Evolutionary conservation across 2,113 vertebrate genomes (phyloP), one percentile per base, ranked within the genome.

Genomic region (Halichoeres trimaculatus): DNA sequence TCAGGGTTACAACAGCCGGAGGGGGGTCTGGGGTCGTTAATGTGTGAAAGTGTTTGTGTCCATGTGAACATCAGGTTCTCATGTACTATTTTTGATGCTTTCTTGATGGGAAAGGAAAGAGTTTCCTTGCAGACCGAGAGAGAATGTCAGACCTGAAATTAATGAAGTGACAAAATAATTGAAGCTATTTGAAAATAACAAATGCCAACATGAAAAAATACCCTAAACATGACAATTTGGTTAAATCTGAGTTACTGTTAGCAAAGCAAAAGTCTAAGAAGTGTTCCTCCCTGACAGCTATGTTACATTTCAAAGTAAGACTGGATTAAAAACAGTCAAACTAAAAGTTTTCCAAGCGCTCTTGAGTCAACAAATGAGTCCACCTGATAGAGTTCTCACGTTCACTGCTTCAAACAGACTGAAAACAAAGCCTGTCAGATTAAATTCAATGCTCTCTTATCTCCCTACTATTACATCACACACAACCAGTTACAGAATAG

Each of bases 1-100:
- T 71, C 69, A 83, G 63, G 70, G 58, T 74, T 84, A 87, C 83
- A 87, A 76, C 47, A 65, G 78, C 59, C 50, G 73, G 61, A 20
- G 17, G 57, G 26, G 78, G 78, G 52, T 71, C 48, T 43, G 40
- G 65, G 68, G 10, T n/a, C 68, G 14, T 17, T 10, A 53, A 24
- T 69, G 71, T 43, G 58, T 62, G 52, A 38, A 38, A 5, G 20
- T 14, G 58, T 55, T 56, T 9, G 8, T 58, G 45, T 80, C 60
- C 22, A 24, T 62, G 53, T 22, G 17, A 30, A 58, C 47, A 54
- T 23, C 59, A 40, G 24, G 22, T 79, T 47, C 74, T 23, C 30
- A 19, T 62, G 36, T 34, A 11, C 38, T n/a, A 14, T 14, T 26
- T 65, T 53, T 63, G 30, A 30, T 30, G 30, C 30, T 61, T 55